Evolutionary conservation across 1,140 invertebrate species (phyloP).

Genomic region (Bombus pascuorum): DNA sequence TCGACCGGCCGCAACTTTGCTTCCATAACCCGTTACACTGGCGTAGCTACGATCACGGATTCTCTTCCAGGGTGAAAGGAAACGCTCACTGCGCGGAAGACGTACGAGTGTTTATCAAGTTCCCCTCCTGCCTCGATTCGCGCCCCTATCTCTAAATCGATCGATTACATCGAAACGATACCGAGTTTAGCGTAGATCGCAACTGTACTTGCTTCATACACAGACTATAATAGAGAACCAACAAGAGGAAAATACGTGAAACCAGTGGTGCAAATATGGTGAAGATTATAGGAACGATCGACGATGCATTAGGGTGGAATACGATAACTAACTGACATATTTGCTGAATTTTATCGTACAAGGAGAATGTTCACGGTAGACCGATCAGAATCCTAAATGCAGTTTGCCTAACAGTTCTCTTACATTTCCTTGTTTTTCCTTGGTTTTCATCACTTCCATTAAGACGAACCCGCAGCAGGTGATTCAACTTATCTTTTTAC

Average conservation of each 20-base stretch:
- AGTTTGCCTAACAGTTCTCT: neutral
- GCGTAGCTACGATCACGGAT: conserved; percentile 34
- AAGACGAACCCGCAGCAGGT: neutral
- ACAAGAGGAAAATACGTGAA: neutral
- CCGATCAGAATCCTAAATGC: neutral
- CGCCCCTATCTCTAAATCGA: neutral
- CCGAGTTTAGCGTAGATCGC: neutral
- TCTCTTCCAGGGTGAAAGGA: conserved; percentile 51
- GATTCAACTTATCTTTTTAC: neutral
- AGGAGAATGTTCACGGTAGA: neutral
- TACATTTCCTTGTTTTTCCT: neutral
- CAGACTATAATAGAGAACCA: neutral
- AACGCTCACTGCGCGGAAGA: conserved; percentile 25
- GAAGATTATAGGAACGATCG: neutral
- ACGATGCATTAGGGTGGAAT: neutral
- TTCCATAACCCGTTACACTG: conserved; percentile 60
- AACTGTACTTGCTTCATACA: neutral
- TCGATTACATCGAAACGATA: neutral
- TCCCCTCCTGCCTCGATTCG: neutral
- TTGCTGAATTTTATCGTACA: neutral
- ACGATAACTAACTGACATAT: neutral
- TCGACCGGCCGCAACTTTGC: conserved; percentile 13
- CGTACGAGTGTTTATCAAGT: neutral
- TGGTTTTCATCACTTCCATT: neutral
- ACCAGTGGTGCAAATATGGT: neutral